A percentile compares a stretch with the other conserved stretches of the same genome.
Evolutionary conservation across 2,113 vertebrate genomes (phyloP).

Genomic region (Peromyscus polionotus): DNA sequence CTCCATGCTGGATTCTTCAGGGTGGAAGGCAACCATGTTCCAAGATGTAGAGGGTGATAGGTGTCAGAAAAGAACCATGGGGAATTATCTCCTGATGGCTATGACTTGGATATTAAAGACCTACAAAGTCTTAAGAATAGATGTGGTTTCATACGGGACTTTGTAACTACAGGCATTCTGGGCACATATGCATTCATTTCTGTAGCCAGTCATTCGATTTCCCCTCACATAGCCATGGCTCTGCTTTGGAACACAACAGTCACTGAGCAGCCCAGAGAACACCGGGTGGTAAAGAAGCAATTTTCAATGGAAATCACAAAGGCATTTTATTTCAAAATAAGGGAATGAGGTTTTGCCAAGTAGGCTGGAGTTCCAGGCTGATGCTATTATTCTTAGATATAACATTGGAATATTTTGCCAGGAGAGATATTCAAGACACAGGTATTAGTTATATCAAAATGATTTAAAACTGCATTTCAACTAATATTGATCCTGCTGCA

Average conservation of each 20-base stretch:
- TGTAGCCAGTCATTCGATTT: neutral
- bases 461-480: conserved; percentile 45
- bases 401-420: conserved; percentile 48
- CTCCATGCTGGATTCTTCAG: neutral
- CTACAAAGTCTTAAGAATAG: neutral
- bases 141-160: neutral
- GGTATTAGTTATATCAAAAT: conserved; percentile 53
- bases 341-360: conserved; percentile 28
- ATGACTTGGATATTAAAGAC: neutral
- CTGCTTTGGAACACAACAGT: conserved; percentile 29
- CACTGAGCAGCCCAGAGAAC: conserved; percentile 18
- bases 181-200: conserved; percentile 34
- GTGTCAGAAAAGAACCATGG: neutral
- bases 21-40: neutral
- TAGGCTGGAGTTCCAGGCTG: neutral
- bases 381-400: conserved; percentile 39
- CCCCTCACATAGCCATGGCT: conserved; percentile 21
- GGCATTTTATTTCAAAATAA: conserved; percentile 58
- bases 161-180: neutral
- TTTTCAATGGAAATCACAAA: conserved; percentile 67
- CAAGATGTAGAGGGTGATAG: neutral
- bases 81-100: neutral
- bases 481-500: conserved; percentile 30
- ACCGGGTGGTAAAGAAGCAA: conserved; percentile 54
- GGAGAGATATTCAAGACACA: conserved; percentile 34